Percentiles rank a stretch among this genome's conserved stretches.
Conservation (phyloP, 2,113 vertebrate species). For the Carassius carassius region DNA sequence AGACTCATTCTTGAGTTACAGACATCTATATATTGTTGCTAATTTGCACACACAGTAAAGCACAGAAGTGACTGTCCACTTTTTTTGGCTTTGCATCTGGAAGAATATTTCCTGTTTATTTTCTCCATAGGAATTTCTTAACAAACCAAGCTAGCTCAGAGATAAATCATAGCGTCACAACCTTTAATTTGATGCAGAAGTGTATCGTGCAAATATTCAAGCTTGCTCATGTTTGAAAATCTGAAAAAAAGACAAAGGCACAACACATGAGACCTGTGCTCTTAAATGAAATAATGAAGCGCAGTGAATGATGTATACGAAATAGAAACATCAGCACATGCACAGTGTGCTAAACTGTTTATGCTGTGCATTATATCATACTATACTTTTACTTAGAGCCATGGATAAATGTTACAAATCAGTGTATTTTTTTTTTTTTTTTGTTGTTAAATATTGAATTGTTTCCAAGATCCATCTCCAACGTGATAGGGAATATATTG, state of each 20-base stretch:
- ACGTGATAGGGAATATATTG: too few relatives aligned
- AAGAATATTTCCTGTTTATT: background rate
- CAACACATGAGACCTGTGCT: too few relatives aligned
- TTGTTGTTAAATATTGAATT: too few relatives aligned
- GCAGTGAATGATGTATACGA: too few relatives aligned
- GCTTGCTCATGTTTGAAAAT: background rate
- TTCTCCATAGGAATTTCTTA: background rate
- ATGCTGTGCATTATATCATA: too few relatives aligned
- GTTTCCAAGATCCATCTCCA: too few relatives aligned
- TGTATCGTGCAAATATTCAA: background rate
- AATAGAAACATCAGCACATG: too few relatives aligned
- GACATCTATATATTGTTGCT: background rate
- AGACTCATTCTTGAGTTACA: background rate
- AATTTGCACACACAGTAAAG: background rate
- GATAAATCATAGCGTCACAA: background rate
- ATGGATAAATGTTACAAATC: too few relatives aligned
- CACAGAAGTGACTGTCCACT: background rate
- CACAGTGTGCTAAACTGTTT: too few relatives aligned
- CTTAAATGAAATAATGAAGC: too few relatives aligned
- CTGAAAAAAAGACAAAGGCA: background rate
- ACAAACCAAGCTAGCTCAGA: background rate
- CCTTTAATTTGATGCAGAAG: background rate
- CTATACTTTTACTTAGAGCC: too few relatives aligned
- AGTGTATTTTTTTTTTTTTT: too few relatives aligned
- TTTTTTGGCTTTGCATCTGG: background rate